These are phyloP conservation scores for Capitulum mitella DNA, from an alignment of 2,888 invertebrate genomes.

Conservation along the genomic window DNA sequence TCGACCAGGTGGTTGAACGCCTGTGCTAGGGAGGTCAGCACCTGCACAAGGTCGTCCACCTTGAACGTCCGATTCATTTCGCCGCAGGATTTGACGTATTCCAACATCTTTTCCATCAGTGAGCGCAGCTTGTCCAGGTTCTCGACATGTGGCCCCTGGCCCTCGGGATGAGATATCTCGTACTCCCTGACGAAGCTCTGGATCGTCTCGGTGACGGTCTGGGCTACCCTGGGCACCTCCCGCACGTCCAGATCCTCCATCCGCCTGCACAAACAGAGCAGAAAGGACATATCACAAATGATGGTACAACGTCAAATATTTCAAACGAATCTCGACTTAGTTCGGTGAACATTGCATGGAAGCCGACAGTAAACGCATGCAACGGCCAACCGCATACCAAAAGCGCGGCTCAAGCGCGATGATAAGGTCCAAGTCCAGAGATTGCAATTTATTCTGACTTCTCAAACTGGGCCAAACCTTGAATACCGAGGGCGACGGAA, in stretches of 20 bases:
- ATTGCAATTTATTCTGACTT: no score
- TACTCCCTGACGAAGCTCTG: constrained; percentile 53
- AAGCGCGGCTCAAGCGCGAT: no score
- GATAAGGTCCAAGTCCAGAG: no score
- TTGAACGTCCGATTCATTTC: constrained; percentile 21
- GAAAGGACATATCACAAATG: no score
- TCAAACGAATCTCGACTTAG: no score
- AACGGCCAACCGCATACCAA: no score
- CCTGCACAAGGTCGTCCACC: constrained; percentile 43
- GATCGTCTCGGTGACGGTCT: constrained; percentile 53
- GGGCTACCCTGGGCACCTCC: constrained; percentile 49
- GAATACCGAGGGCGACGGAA: no score
- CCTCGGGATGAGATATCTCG: constrained; percentile 40
- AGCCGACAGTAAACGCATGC: no score
- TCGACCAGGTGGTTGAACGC: constrained; percentile 55
- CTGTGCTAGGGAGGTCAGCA: constrained; percentile 49
- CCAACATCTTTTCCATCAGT: constrained; percentile 13
- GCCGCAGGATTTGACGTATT: constrained; percentile 21
- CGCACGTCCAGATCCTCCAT: constrained; percentile 40
- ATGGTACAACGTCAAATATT: no score
- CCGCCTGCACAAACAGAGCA: constrained; percentile 30
- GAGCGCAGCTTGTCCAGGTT: constrained; percentile 40
- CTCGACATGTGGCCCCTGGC: constrained; percentile 49
- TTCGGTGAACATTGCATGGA: no score
- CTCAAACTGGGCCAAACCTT: no score